Conservation (phyloP, 2,113 vertebrate genomes). For the Vombatus ursinus region DNA sequence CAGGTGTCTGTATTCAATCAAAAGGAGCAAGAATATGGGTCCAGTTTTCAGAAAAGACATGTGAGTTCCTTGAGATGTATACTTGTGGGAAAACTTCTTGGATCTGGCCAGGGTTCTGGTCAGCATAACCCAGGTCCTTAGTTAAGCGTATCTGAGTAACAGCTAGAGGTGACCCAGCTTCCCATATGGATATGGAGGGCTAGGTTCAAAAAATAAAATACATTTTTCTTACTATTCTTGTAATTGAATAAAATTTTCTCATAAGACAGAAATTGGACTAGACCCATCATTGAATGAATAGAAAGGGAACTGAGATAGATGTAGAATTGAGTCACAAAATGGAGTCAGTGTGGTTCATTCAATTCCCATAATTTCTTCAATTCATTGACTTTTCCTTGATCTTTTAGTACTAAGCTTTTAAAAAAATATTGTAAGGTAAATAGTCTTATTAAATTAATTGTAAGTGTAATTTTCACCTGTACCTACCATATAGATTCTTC, state of each 20-base stretch:
- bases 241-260: neutral
- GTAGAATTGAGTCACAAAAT: neutral
- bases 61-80: neutral
- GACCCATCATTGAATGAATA: neutral
- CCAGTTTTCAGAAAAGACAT: neutral
- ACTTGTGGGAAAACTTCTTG: neutral
- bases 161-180: neutral
- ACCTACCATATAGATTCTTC: neutral
- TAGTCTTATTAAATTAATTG: neutral
- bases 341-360: neutral
- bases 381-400: no score
- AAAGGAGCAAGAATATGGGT: neutral
- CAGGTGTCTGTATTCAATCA: neutral
- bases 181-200: neutral
- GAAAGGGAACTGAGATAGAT: neutral
- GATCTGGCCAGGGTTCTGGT: neutral
- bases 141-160: neutral
- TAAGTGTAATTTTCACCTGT: neutral
- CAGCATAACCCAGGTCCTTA: neutral
- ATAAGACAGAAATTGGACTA: neutral
- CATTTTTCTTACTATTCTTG: neutral
- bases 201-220: neutral
- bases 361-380: neutral
- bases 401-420: conserved; percentile 17
- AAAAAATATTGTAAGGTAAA: neutral